Conservation (phyloP, 2,113 vertebrate species). For the Gallinago undulata region DNA sequence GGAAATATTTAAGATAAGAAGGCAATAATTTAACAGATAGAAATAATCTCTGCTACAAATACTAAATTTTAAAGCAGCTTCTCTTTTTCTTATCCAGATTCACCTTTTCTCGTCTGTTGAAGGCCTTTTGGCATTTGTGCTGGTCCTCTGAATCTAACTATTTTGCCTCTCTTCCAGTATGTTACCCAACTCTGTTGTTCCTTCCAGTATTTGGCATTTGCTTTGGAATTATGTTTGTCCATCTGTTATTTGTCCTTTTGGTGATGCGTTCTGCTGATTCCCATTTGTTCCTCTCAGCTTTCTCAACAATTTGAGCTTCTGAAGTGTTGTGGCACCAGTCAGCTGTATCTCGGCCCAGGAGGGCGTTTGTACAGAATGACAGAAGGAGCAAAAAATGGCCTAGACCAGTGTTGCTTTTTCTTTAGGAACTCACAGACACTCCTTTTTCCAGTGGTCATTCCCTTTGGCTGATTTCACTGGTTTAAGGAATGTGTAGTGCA, state of each 20-base stretch:
- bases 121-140: slow-evolving; percentile 35
- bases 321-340: slow-evolving; percentile 37
- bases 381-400: slow-evolving; percentile 17
- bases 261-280: slow-evolving; percentile 66
- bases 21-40: background rate
- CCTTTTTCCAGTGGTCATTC: background rate
- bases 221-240: slow-evolving; percentile 75
- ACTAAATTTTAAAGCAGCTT: background rate
- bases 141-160: slow-evolving; percentile 40
- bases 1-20: background rate
- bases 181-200: slow-evolving; percentile 71
- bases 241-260: slow-evolving; percentile 80
- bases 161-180: slow-evolving; percentile 56
- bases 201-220: slow-evolving; percentile 72
- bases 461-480: background rate
- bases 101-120: slow-evolving; percentile 26
- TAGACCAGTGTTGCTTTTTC: background rate
- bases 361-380: background rate
- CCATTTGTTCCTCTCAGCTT: slow-evolving; percentile 65
- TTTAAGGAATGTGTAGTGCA: background rate
- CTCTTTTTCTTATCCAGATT: background rate
- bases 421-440: background rate
- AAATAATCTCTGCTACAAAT: background rate
- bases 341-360: slow-evolving; percentile 21
- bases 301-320: slow-evolving; percentile 53